These are phyloP conservation scores for Saguinus imperator DNA, from an alignment of 2,113 vertebrate genomes.

Conservation along the genomic window DNA sequence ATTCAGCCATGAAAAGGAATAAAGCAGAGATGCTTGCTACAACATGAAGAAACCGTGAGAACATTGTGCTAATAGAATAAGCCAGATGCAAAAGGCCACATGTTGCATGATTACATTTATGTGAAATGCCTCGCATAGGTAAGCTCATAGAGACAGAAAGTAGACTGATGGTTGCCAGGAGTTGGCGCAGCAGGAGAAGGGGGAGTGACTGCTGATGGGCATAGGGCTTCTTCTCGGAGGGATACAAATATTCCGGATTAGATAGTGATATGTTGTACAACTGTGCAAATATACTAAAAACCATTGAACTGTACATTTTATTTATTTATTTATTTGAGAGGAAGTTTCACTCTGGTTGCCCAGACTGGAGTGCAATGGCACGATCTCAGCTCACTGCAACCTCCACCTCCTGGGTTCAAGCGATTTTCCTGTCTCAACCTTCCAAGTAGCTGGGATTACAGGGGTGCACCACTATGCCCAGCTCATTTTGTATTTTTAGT, in stretches of 20 bases:
- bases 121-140: background rate
- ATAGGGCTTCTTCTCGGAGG: background rate
- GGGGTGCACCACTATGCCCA: too few relatives aligned
- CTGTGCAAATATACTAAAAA: background rate
- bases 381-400: too few relatives aligned
- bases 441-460: too few relatives aligned
- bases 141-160: background rate
- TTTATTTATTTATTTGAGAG: too few relatives aligned
- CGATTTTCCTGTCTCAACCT: too few relatives aligned
- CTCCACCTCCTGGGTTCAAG: too few relatives aligned
- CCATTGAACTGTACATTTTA: background rate
- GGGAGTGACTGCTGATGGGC: background rate
- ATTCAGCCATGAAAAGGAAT: background rate
- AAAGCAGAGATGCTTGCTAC: accelerated
- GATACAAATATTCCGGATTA: background rate
- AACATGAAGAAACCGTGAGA: background rate
- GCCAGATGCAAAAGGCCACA: background rate
- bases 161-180: background rate
- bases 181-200: background rate
- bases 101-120: too few relatives aligned
- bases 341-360: too few relatives aligned
- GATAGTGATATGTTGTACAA: background rate
- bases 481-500: too few relatives aligned
- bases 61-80: background rate
- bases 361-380: too few relatives aligned